Conservation (phyloP, 2,797 vertebrate species). For the Lindbergichthys nudifrons region DNA sequence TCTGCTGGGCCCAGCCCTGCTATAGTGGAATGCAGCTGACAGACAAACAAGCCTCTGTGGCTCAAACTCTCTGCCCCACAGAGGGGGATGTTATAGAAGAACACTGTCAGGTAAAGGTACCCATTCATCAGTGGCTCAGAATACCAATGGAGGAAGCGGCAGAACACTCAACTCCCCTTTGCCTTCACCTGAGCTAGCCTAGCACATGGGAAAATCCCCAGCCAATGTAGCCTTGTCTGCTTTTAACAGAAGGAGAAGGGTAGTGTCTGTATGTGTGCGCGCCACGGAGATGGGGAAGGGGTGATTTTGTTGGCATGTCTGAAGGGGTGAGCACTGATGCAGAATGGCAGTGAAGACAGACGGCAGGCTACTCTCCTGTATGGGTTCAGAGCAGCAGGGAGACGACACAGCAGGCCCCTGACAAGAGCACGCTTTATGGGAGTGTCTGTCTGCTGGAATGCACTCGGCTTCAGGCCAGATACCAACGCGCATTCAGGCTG, state of each 20-base stretch:
- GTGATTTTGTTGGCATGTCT: conserved; percentile 60
- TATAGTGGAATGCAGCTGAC: conserved; percentile 57
- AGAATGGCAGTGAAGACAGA: conserved; percentile 69
- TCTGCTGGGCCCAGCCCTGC: conserved; percentile 52
- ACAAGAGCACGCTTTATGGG: conserved; percentile 75
- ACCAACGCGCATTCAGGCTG: conserved; percentile 40
- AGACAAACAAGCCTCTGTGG: conserved; percentile 64
- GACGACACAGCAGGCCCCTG: conserved; percentile 66
- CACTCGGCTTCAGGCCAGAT: conserved; percentile 62
- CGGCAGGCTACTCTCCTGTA: conserved; percentile 50
- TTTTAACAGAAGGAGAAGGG: conserved; percentile 45
- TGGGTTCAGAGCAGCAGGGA: conserved; percentile 44
- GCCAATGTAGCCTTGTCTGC: conserved; percentile 19
- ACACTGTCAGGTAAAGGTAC: conserved; percentile 53
- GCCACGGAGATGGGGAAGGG: conserved; percentile 20
- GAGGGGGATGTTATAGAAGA: conserved; percentile 8
- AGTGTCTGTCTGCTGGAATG: conserved; percentile 80
- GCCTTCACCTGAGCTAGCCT: conserved; percentile 52
- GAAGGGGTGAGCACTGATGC: conserved; percentile 62
- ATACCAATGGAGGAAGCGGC: conserved; percentile 34
- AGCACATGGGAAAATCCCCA: conserved; percentile 27
- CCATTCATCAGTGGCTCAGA: conserved; percentile 23
- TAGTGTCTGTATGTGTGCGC: conserved; percentile 9
- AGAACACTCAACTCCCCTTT: background rate
- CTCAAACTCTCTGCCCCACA: conserved; percentile 32